A percentile compares a stretch with the other conserved stretches of the same genome.
Conservation (phyloP, 1,140 invertebrate genomes). For the Lethocerus indicus region DNA sequence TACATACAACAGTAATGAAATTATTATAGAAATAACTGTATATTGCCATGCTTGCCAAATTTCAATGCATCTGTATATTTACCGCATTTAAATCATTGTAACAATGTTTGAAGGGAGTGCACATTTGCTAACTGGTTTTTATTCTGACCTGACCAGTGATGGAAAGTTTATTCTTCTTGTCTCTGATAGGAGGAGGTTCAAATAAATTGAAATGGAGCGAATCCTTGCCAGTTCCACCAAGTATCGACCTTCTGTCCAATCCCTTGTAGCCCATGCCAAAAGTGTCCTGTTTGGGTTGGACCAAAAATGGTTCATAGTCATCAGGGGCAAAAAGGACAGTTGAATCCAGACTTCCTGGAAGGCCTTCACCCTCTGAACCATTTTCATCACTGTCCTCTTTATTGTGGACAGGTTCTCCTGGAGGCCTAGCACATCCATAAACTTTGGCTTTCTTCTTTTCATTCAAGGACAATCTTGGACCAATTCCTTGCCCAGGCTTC, state of each 20-base stretch:
- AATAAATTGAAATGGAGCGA: background rate
- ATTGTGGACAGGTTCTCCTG: constrained; percentile 9
- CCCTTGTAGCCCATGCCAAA: constrained; percentile 86
- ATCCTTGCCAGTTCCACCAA: too few species aligned
- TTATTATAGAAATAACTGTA: too few species aligned
- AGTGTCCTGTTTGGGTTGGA: constrained; percentile 57
- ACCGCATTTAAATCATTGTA: too few species aligned
- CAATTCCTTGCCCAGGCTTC: constrained; percentile 82
- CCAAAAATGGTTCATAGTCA: constrained; percentile 54
- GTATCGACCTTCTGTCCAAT: constrained; percentile 40
- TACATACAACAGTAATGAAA: too few species aligned
- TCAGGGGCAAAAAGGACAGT: constrained; percentile 63
- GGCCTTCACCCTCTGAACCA: constrained; percentile 28
- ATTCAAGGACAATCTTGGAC: constrained; percentile 41
- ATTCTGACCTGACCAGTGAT: constrained; percentile 67
- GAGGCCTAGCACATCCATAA: constrained; percentile 50
- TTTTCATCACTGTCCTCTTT: constrained; percentile 13
- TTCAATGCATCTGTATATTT: too few species aligned
- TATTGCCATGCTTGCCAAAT: too few species aligned
- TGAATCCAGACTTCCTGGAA: constrained; percentile 29
- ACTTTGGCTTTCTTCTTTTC: constrained; percentile 40
- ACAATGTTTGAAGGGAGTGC: too few species aligned
- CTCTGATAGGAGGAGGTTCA: constrained; percentile 16
- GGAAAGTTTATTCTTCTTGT: constrained; percentile 48
- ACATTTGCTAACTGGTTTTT: too few species aligned